Evolutionary conservation across 2,888 invertebrate genomes (phyloP), one percentile per base, ranked within the genome.

Genomic region (Eupithecia inturbata): DNA sequence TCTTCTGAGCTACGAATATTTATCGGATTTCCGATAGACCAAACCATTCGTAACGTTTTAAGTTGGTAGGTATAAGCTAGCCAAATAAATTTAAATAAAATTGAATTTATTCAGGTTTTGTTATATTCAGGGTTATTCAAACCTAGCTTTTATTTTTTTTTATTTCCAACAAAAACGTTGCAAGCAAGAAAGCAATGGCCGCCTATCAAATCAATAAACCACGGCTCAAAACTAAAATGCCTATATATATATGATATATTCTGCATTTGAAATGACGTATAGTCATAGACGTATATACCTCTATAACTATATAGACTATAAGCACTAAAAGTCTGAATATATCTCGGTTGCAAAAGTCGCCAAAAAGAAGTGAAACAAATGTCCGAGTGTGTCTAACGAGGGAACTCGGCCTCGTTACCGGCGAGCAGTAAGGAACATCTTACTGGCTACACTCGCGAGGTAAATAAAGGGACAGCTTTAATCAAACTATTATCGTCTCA

Each of bases 331-430:
- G 12, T 57, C 14, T 62, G 62, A 19, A 39, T 16, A 22, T 16
- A 62, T 31, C 31, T 66, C 39, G 39, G 39, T 66, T 19, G 62
- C 31, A 31, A 66, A 33, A 66, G 39, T 89, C 88, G 87, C 87
- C 87, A 87, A 87, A 57, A 87, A 86, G 86, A 88, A 88, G 83
- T 90, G 82, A 84, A 84, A 84, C 84, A 84, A 88, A 89, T 85
- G 89, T 88, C 86, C 84, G 83, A 82, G 84, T 82, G 81, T 81
- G 81, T 79, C 83, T 89, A 89, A 88, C 88, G 87, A 89, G 86
- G 57, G 26, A 57, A 5, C 22, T 91, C 89, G 81, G 87, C 85
- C 89, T 91, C 91, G 89, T 91, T 92, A 91, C 89, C 83, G 87
- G 82, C 80, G 80, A 57, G 82, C 83, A 82, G 88, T 89, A 88